Base-by-base conservation (phyloP, 2,797 vertebrate species). In the Pelodytes ibericus region DNA sequence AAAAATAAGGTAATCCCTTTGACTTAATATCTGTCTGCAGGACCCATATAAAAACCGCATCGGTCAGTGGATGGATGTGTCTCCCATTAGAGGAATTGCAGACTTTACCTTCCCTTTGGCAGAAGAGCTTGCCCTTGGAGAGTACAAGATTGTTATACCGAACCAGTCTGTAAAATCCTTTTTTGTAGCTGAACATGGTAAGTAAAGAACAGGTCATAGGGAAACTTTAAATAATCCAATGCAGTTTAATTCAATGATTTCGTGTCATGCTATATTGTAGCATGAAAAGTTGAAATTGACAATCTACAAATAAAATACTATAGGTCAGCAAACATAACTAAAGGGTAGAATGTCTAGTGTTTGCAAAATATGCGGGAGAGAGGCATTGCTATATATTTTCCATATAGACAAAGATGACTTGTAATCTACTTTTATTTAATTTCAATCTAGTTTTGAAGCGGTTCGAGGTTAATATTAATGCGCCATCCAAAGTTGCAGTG, bases 401-500 rank as follows among this genome's bases (percentile, higher is more conserved):
- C n/a, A n/a, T n/a, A n/a, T n/a, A n/a, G n/a, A n/a, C n/a, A n/a
- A n/a, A n/a, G n/a, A n/a, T n/a, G n/a, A n/a, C n/a, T n/a, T n/a
- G n/a, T n/a, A n/a, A n/a, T n/a, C n/a, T n/a, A n/a, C n/a, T n/a
- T n/a, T 13, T 10, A 3, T 44, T 16, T 44, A 0, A 4, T 22
- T 53, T 24, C n/a, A 22, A 7, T 22, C n/a, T 77, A 95, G 94
- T 87, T 63, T 80, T 91, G 66, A 91, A 93, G 65, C 94, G 92
- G 82, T 95, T 89, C 86, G 91, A 93, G 70, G 90, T 94, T 16
- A 88, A 26, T 15, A 80, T 94, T 41, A 67, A 90, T 11, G 79
- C 80, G 0, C 94, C 93, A 60, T 27, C 27, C 1, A 78, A 88
- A 65, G 84, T 95, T 27, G 88, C 88, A 63, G 75, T 85, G 26